Base-by-base conservation (phyloP, 2,797 vertebrate species). In the Neosilurus hyrtlii region DNA sequence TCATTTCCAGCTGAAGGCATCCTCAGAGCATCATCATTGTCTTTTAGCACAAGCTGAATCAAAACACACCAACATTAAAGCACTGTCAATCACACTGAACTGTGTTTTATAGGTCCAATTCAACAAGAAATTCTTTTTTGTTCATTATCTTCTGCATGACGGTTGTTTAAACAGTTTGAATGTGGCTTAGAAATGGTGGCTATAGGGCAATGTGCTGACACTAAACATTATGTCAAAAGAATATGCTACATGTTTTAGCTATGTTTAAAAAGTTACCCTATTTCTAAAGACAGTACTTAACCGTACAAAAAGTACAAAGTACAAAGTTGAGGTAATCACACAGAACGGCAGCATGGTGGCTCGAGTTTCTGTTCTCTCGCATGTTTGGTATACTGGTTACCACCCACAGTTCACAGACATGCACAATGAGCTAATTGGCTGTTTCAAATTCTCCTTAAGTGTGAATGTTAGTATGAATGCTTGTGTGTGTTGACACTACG, bases 21-120 rank as follows among this genome's bases (percentile, higher is more conserved):
- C 18, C 35, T 67, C 24, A 35, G 63, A 79, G 77, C 24, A 54
- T 66, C 77, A 79, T 79, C 77, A 66, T 79, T 79, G 77, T 66
- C 52, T 80, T 80, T 84, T 66, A 73, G 43, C 57, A 72, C 70
- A 57, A 71, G 49, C 66, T 43, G 22, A 70, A 83, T 62, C 52
- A 74, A 80, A 84, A 65, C 76, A 49, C 12, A 43, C 5, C 61
- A 59, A 24, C 78, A 74, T 71, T 57, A 59, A 84, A 84, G 30
- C 30, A 76, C 61, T 84, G 81, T 73, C 83, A 80, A 79, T 86
- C 73, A 82, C 70, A 59, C 68, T 83, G 82, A 71, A 79, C 73
- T 52, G 12, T 79, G 84, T 83, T 84, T 15, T 37, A 51, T 63
- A 24, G 51, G 43, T 37, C 59, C 43, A 63, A 16, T 26, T 63